These are phyloP conservation scores for Clitarchus hookeri DNA, from an alignment of 2,888 invertebrate genomes.

Conservation along the genomic window DNA sequence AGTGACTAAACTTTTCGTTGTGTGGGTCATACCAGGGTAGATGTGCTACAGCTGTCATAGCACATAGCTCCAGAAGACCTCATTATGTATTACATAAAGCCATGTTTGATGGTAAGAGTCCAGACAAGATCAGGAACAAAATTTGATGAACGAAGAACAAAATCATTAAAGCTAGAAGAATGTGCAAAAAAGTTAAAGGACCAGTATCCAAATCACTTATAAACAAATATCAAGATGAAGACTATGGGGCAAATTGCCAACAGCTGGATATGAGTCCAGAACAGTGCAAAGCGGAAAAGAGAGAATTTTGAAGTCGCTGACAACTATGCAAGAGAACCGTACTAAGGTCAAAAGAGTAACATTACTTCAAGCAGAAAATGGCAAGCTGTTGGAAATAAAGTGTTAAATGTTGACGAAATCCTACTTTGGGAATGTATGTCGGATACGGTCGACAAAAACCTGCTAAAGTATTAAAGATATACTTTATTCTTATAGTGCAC, in stretches of 20 bases:
- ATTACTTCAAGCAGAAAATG: too few species aligned
- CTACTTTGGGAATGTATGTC: too few species aligned
- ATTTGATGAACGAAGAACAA: neutral
- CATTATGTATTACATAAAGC: neutral
- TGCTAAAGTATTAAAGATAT: too few species aligned
- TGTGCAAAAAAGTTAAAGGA: neutral
- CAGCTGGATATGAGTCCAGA: neutral
- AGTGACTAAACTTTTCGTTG: constrained; percentile 33
- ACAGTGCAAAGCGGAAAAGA: neutral
- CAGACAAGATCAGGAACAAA: neutral
- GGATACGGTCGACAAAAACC: too few species aligned
- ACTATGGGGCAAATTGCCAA: neutral
- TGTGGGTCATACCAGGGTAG: constrained; percentile 31
- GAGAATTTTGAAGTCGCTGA: neutral
- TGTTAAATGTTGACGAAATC: too few species aligned
- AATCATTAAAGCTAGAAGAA: neutral
- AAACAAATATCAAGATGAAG: neutral
- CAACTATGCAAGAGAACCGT: too few species aligned
- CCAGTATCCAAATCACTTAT: neutral
- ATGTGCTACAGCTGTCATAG: constrained; percentile 29
- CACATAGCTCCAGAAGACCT: constrained; percentile 25
- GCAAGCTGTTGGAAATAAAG: too few species aligned
- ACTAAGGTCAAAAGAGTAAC: too few species aligned
- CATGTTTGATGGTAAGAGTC: neutral
- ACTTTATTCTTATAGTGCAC: too few species aligned